Evolutionary conservation across 2,888 invertebrate species (phyloP).

Genomic region (Sarcophaga variegata): DNA sequence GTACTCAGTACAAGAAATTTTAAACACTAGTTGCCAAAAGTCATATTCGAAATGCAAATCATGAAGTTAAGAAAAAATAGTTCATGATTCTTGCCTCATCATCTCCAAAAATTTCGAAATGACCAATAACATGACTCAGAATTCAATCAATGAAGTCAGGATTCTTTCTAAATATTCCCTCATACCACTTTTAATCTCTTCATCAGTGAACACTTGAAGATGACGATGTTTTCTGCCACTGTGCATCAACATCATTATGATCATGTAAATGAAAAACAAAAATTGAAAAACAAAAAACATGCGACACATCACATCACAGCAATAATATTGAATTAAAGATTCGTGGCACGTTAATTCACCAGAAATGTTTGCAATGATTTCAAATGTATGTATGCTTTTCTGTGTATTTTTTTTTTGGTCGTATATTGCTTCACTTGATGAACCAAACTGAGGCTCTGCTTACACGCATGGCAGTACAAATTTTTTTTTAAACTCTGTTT

Average conservation of each 20-base stretch:
- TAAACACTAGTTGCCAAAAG: no score
- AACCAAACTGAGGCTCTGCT: not conserved
- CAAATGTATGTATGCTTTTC: slow-evolving; percentile 44
- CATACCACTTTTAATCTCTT: not conserved
- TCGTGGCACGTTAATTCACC: slow-evolving; percentile 67
- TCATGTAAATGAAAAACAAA: not conserved
- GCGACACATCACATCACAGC: slow-evolving; percentile 47
- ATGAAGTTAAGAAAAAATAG: no score
- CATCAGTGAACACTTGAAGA: not conserved
- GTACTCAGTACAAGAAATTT: no score
- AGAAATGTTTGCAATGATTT: slow-evolving; percentile 69
- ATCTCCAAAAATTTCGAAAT: no score
- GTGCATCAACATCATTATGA: slow-evolving; percentile 44
- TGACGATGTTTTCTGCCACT: slow-evolving; percentile 29
- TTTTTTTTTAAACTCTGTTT: not conserved
- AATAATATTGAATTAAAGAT: slow-evolving; percentile 62
- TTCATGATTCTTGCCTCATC: no score
- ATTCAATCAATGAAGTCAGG: no score
- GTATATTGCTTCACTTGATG: slow-evolving; percentile 24
- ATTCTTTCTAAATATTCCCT: no score
- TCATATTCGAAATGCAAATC: no score
- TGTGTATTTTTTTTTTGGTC: not conserved
- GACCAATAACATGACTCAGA: no score
- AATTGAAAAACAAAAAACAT: slow-evolving; percentile 3
- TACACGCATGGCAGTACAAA: slow-evolving; percentile 57